A percentile compares a stretch with the other conserved stretches of the same genome.
These are phyloP conservation scores for Aspidoscelis tigris DNA, from an alignment of 2,113 vertebrate genomes.

Conservation along the genomic window DNA sequence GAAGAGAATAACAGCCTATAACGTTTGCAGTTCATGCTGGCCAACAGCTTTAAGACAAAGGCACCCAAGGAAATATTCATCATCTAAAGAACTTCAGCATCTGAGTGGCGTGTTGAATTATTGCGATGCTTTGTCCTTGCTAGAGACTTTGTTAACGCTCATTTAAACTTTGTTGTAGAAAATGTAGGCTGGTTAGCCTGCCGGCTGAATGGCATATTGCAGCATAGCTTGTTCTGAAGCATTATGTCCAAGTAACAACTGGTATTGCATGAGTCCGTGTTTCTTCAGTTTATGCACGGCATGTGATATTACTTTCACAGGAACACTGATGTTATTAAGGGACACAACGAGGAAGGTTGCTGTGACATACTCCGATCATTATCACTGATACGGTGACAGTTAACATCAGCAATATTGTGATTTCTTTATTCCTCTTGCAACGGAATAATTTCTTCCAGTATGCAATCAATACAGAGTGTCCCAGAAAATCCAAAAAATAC, in stretches of 20 bases:
- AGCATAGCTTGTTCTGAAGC: neutral
- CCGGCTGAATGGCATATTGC: conserved; percentile 8
- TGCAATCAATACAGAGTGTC: conserved; percentile 3
- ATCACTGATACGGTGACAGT: conserved; percentile 34
- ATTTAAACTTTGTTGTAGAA: conserved; percentile 1
- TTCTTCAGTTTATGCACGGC: neutral
- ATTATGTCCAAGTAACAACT: neutral
- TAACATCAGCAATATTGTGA: conserved; percentile 25
- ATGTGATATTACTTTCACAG: conserved; percentile 8
- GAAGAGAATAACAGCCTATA: conserved; percentile 8
- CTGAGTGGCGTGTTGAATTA: neutral
- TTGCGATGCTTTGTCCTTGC: conserved; percentile 24
- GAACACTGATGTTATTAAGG: conserved; percentile 31
- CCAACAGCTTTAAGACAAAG: conserved; percentile 7
- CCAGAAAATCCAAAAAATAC: conserved; percentile 19
- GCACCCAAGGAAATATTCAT: conserved; percentile 23
- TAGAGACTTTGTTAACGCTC: conserved; percentile 25
- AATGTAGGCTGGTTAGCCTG: conserved; percentile 29
- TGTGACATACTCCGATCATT: conserved; percentile 17
- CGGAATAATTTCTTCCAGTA: conserved; percentile 35
- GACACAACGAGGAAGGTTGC: conserved; percentile 19
- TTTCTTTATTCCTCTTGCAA: conserved; percentile 7
- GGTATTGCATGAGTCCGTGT: conserved; percentile 18
- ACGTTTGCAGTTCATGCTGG: conserved; percentile 11
- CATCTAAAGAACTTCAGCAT: neutral